Conservation (phyloP, 2,113 vertebrate genomes). For the Macquaria ambigua region DNA sequence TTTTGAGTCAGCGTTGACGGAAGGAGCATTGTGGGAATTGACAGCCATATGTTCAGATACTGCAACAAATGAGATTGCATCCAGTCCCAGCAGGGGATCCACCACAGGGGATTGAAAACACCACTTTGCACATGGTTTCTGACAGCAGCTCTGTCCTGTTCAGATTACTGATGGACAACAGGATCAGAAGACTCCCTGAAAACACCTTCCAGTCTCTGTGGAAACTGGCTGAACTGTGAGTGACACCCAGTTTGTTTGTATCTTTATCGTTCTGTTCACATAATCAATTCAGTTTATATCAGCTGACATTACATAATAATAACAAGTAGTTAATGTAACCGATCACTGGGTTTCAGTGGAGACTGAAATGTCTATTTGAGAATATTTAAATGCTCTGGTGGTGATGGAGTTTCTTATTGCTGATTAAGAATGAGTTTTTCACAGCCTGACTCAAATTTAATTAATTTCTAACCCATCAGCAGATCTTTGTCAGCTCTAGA, state of each 20-base stretch:
- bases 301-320: background rate
- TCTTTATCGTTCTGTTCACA: background rate
- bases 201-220: slow-evolving; percentile 87
- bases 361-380: background rate
- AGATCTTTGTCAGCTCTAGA: background rate
- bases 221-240: slow-evolving; percentile 85
- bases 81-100: background rate
- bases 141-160: slow-evolving; percentile 40
- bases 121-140: slow-evolving; percentile 7
- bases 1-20: background rate
- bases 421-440: background rate
- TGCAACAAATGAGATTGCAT: background rate
- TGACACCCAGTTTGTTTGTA: background rate
- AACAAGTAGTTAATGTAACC: background rate
- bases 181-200: slow-evolving; percentile 84
- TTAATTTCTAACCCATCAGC: background rate
- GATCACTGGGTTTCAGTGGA: background rate
- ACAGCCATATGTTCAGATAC: background rate
- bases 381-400: background rate
- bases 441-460: background rate
- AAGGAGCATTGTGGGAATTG: background rate
- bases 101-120: background rate
- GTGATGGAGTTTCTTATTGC: background rate
- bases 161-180: slow-evolving; percentile 86
- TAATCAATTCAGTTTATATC: background rate